These are phyloP conservation scores for Abrostola tripartita DNA, from an alignment of 2,888 invertebrate species.

Conservation along the genomic window DNA sequence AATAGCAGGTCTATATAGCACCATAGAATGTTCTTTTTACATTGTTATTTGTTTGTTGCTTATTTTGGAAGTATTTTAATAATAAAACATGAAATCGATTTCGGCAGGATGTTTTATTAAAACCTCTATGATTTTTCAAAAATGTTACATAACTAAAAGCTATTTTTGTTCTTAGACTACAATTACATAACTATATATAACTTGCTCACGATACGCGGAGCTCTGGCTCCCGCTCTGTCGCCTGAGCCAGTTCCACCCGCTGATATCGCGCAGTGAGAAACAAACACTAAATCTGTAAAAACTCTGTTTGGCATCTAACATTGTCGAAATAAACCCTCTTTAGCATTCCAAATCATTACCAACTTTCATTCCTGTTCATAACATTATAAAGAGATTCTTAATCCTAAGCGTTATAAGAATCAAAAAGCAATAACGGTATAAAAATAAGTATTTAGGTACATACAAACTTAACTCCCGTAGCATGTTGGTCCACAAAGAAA, in stretches of 20 bases:
- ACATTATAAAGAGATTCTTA: conserved; percentile 60
- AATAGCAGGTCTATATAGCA: conserved; percentile 76
- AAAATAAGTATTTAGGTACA: conserved; percentile 66
- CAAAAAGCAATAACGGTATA: conserved; percentile 66
- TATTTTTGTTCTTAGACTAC: conserved; percentile 58
- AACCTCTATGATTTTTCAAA: conserved; percentile 73
- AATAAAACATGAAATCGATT: conserved; percentile 79
- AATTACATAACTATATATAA: conserved; percentile 51
- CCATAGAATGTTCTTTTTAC: conserved; percentile 80
- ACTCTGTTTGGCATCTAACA: conserved; percentile 66
- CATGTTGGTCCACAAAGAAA: conserved; percentile 68
- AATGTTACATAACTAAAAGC: conserved; percentile 67
- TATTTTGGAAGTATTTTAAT: conserved; percentile 87
- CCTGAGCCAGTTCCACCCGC: neutral
- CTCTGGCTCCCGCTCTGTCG: conserved; percentile 31
- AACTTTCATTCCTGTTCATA: conserved; percentile 51
- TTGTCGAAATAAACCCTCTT: conserved; percentile 50
- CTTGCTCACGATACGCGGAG: conserved; percentile 35
- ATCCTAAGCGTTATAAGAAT: conserved; percentile 60
- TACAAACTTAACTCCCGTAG: conserved; percentile 59
- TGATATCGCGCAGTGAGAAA: conserved; percentile 29
- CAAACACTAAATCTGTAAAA: conserved; percentile 53
- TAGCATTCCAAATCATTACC: conserved; percentile 45
- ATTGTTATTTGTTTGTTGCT: conserved; percentile 88
- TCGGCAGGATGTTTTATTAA: conserved; percentile 82